A percentile compares a stretch with the other conserved stretches of the same genome.
These are phyloP conservation scores for Hypotaenidia philippensis DNA, from an alignment of 2,797 vertebrate species.

Conservation along the genomic window DNA sequence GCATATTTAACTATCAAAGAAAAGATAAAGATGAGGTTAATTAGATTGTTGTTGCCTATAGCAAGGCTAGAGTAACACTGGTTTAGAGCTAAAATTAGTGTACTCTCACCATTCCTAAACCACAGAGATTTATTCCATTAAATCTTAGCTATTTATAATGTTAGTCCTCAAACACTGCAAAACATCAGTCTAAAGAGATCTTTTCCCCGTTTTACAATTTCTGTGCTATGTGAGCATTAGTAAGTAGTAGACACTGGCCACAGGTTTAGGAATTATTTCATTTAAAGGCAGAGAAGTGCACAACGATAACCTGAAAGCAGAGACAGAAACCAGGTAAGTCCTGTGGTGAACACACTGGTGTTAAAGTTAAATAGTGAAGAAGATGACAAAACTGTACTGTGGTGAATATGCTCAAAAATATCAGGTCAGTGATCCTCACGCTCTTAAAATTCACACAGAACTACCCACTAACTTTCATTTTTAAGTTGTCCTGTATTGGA, in stretches of 20 bases:
- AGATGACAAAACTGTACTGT: neutral
- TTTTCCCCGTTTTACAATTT: neutral
- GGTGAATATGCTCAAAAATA: neutral
- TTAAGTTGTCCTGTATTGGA: neutral
- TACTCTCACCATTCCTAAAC: neutral
- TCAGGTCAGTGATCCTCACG: neutral
- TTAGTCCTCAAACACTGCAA: neutral
- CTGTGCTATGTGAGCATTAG: neutral
- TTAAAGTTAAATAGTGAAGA: neutral
- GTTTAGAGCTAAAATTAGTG: neutral
- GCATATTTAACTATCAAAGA: neutral
- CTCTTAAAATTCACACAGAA: slow-evolving; percentile 4
- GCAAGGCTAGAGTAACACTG: neutral
- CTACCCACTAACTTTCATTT: neutral
- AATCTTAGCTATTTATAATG: neutral
- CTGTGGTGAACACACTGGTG: neutral
- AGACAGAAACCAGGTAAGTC: neutral
- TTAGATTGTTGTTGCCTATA: neutral
- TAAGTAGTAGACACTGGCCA: neutral
- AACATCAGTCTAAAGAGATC: neutral
- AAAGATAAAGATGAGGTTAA: neutral
- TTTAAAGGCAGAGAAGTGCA: neutral
- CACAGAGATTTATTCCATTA: neutral
- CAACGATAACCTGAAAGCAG: neutral
- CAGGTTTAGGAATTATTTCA: neutral